phyloP scores from a whole-genome alignment of 2,888 invertebrate species.

The Cactoblastis cactorum region DNA sequence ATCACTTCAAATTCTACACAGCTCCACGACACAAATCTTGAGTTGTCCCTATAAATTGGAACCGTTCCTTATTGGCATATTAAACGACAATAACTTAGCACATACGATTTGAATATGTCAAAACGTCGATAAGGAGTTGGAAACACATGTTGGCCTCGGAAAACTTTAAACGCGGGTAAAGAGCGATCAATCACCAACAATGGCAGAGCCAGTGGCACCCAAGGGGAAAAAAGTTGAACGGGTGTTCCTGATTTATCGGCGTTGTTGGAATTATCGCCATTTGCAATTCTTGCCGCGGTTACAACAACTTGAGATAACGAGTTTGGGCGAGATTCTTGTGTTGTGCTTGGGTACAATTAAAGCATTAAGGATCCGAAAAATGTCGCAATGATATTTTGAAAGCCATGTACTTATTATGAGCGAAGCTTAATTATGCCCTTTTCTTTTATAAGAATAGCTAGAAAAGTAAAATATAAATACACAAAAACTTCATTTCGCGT shows the following conservation, averaged over 20 bases:
- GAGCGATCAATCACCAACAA: constrained; percentile 71
- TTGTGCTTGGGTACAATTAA: neutral
- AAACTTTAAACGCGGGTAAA: constrained; percentile 56
- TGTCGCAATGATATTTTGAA: too few species aligned
- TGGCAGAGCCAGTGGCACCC: constrained; percentile 57
- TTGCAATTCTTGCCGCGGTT: constrained; percentile 72
- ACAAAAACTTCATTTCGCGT: too few species aligned
- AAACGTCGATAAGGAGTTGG: constrained; percentile 31
- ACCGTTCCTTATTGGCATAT: constrained; percentile 22
- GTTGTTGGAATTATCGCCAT: constrained; percentile 78
- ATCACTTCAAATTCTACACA: neutral
- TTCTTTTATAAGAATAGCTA: too few species aligned
- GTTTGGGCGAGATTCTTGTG: constrained; percentile 31
- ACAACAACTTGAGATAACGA: constrained; percentile 69
- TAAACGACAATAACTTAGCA: constrained; percentile 40
- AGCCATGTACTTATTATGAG: too few species aligned
- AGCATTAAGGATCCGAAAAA: neutral
- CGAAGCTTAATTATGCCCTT: too few species aligned
- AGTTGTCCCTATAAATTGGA: neutral
- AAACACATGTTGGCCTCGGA: constrained; percentile 58
- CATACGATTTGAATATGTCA: constrained; percentile 35
- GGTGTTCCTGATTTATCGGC: constrained; percentile 71
- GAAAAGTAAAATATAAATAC: too few species aligned
- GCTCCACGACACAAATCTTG: constrained; percentile 9
- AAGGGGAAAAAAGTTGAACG: constrained; percentile 69